phyloP scores from a whole-genome alignment of 1,140 invertebrate genomes.

The Spodoptera litura region DNA sequence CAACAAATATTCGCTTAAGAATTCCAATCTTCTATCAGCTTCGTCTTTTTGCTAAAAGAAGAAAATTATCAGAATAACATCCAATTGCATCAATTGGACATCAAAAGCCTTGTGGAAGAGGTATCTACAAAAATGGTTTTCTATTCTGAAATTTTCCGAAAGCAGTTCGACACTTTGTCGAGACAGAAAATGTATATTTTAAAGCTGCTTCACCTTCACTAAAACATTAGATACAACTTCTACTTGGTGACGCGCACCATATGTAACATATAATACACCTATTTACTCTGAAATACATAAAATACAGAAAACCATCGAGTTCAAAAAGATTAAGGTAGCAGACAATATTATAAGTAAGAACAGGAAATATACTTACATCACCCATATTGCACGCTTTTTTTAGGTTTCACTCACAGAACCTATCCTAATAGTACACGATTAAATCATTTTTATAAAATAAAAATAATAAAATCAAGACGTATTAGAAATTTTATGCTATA shows the following conservation, averaged over 20 bases:
- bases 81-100: background rate
- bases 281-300: too few relatives aligned
- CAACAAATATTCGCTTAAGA: constrained; percentile 78
- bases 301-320: too few relatives aligned
- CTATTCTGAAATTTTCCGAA: too few relatives aligned
- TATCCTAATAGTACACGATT: background rate
- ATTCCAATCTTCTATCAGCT: constrained; percentile 75
- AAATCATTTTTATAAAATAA: constrained; percentile 26
- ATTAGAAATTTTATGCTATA: background rate
- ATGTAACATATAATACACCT: too few relatives aligned
- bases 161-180: too few relatives aligned
- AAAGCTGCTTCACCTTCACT: too few relatives aligned
- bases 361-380: constrained; percentile 62
- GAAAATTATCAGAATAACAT: background rate
- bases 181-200: too few relatives aligned
- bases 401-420: background rate
- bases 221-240: too few relatives aligned
- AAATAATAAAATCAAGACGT: background rate
- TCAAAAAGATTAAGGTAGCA: too few relatives aligned
- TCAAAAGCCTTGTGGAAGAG: too few relatives aligned
- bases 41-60: constrained; percentile 74
- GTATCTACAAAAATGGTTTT: too few relatives aligned
- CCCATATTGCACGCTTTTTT: constrained; percentile 58
- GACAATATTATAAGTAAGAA: background rate
- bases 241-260: too few relatives aligned